These are phyloP conservation scores for Drosophila villosipedis DNA, from an alignment of 2,888 invertebrate species.

Conservation along the genomic window DNA sequence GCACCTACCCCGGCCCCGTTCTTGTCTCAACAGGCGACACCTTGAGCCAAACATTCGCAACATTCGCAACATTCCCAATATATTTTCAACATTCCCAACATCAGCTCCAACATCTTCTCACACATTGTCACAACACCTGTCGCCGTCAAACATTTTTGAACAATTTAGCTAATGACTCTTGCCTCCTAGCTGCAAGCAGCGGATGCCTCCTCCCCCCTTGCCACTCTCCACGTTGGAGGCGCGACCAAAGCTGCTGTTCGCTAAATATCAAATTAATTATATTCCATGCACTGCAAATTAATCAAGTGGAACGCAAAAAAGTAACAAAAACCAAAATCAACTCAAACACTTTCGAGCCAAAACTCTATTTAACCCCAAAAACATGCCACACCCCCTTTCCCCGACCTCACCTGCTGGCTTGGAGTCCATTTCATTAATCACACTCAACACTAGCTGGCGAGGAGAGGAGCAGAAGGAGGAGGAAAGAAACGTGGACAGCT, in stretches of 20 bases:
- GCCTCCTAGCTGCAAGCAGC: not conserved
- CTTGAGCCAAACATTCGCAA: conserved; percentile 21
- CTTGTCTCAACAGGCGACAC: conserved; percentile 34
- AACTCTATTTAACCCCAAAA: conserved; percentile 76
- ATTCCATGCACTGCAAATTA: conserved; percentile 77
- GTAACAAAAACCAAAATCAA: conserved; percentile 55
- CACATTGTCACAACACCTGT: conserved; percentile 69
- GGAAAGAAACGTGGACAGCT: conserved; percentile 32
- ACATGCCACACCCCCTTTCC: conserved; percentile 45
- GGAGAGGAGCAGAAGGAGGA: conserved; percentile 26
- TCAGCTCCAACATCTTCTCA: conserved; percentile 8
- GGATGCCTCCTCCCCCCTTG: not conserved
- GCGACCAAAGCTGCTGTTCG: conserved; percentile 11
- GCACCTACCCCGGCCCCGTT: not conserved
- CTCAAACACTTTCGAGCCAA: conserved; percentile 61
- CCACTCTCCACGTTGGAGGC: not conserved
- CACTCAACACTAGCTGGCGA: conserved; percentile 66
- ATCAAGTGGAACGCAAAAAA: conserved; percentile 62
- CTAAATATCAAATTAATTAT: conserved; percentile 79
- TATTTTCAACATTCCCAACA: not conserved
- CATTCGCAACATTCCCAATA: not conserved
- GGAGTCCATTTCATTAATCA: conserved; percentile 77
- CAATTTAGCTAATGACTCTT: conserved; percentile 77
- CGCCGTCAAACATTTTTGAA: conserved; percentile 62
- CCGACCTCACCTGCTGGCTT: not conserved